Evolutionary conservation across 2,888 invertebrate species (phyloP).

Genomic region (Acrobasis suavella): DNA sequence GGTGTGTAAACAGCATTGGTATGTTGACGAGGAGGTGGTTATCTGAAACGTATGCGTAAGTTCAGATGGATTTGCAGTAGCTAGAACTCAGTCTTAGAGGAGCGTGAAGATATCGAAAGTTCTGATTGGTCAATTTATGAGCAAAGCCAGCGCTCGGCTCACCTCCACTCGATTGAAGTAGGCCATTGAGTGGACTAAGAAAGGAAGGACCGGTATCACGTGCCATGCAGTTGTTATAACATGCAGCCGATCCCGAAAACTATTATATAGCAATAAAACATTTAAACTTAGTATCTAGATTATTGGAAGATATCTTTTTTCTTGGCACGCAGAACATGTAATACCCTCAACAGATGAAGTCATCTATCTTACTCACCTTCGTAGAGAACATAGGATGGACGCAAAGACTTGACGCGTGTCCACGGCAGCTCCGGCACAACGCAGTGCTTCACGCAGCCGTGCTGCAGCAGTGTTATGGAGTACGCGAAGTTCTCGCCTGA

Average conservation of each 20-base stretch:
- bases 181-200: slow-evolving; percentile 80
- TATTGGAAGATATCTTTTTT: too few relatives aligned
- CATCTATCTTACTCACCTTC: too few relatives aligned
- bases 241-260: too few relatives aligned
- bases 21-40: slow-evolving; percentile 92
- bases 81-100: too few relatives aligned
- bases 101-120: too few relatives aligned
- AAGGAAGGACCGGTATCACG: slow-evolving; percentile 81
- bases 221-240: too few relatives aligned
- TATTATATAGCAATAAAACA: too few relatives aligned
- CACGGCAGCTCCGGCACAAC: slow-evolving; percentile 91
- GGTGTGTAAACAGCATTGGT: slow-evolving; percentile 91
- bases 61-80: not conserved
- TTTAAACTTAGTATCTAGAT: too few relatives aligned
- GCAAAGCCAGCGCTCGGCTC: too few relatives aligned
- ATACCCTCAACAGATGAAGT: too few relatives aligned
- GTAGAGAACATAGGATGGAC: slow-evolving; percentile 92
- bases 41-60: slow-evolving; percentile 69
- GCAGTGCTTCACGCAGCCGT: slow-evolving; percentile 91
- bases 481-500: slow-evolving; percentile 44
- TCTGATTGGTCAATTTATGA: too few relatives aligned
- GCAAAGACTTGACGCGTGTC: slow-evolving; percentile 87
- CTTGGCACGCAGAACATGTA: too few relatives aligned
- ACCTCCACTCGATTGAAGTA: not conserved
- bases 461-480: slow-evolving; percentile 91